phyloP scores from a whole-genome alignment of 2,888 invertebrate genomes.

The Camptogramma bilineatum region DNA sequence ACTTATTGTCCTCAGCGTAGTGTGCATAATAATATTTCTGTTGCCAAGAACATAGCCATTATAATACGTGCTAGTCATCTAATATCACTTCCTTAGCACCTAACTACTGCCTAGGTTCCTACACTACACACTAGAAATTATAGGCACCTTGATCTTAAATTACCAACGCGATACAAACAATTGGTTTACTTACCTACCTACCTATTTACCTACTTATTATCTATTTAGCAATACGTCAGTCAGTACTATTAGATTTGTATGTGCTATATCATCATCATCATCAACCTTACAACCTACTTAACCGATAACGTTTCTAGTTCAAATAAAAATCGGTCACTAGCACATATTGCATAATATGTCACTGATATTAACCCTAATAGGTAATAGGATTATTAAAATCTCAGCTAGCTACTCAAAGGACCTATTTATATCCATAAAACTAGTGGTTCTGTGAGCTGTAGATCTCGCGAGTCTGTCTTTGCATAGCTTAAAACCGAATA shows the following conservation, averaged over 20 bases:
- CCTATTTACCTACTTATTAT: background rate
- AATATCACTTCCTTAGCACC: constrained; percentile 9
- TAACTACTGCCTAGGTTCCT: background rate
- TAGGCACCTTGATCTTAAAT: background rate
- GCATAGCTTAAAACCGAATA: too few species aligned
- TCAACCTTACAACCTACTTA: background rate
- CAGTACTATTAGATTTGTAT: background rate
- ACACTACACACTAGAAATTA: background rate
- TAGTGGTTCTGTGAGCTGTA: too few species aligned
- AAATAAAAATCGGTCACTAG: background rate
- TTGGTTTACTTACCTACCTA: background rate
- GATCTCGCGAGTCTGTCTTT: too few species aligned
- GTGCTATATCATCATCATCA: too few species aligned
- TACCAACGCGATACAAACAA: background rate
- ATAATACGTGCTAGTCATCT: constrained; percentile 6
- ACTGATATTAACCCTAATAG: too few species aligned
- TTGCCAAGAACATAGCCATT: constrained; percentile 11
- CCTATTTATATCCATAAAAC: too few species aligned
- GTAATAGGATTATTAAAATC: too few species aligned
- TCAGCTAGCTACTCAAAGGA: too few species aligned
- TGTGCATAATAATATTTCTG: constrained; percentile 5
- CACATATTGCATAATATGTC: too few species aligned
- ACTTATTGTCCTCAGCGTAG: constrained; percentile 7
- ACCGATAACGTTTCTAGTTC: constrained; percentile 2
- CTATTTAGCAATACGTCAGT: background rate